Base-by-base conservation (phyloP, 2,797 vertebrate genomes). In the Eptatretus atami region DNA sequence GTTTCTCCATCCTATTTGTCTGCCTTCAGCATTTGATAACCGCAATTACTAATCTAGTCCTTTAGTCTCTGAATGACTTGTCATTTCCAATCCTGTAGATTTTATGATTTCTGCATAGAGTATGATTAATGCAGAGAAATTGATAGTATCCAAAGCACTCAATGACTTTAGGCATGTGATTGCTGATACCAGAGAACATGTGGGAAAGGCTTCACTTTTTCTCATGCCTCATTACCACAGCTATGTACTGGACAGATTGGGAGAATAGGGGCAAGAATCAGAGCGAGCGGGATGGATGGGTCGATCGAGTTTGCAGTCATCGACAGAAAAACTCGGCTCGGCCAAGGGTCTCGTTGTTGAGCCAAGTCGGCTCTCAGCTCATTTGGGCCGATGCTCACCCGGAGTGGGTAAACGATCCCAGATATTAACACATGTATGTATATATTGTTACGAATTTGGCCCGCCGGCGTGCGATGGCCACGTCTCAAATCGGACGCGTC, bases 211-310 rank as follows among this genome's bases (percentile, higher is more conserved):
- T 44, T 44, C 31, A 44, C 31, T n/a, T 44, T 44, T 44, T 52
- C 1, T 4, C 54, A 1, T 15, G 53, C 24, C 63, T 64, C 65
- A 66, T 72, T 53, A 64, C 12, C 57, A 4, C 68, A 98, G 92
- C 80, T 69, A 85, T 98, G 81, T 98, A 87, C 74, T 98, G 92
- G 92, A 86, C 86, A 0, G 88, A 96, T 74, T 98, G 88, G 92
- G 92, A 3, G 88, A 95, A n/a, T n/a, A 66, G 77, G 92, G 3
- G 86, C 92, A 63, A 98, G 95, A 70, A 73, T 98, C 71, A n/a
- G 92, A 98, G 68, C 78, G 88, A 53, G 81, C 92, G 81, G 79
- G 3, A 96, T 98, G 92, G 92, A 98, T 12, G 92, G 88, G 6
- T 81, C 0, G 82, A 81, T 66, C 84, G 88, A 1, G 70, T n/a